These are phyloP conservation scores for Diabrotica balteata DNA, from an alignment of 2,888 invertebrate species.

Conservation along the genomic window DNA sequence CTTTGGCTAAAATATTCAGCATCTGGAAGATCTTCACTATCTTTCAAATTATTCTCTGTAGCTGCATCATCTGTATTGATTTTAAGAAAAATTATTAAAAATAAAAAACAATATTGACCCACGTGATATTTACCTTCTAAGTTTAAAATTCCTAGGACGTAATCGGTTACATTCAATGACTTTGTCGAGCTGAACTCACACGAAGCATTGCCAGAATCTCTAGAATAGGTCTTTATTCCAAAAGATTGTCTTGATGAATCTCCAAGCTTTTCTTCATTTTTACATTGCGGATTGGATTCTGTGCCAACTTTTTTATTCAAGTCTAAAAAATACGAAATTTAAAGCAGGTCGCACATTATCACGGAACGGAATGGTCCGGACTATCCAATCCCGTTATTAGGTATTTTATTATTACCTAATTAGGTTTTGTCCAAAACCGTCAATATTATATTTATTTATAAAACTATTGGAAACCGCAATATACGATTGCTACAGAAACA, in stretches of 20 bases:
- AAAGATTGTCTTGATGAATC: neutral
- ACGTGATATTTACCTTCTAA: slow-evolving; percentile 20
- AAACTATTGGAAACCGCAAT: too few relatives aligned
- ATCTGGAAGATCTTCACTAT: slow-evolving; percentile 25
- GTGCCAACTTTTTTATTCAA: neutral
- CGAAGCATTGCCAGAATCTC: slow-evolving; percentile 18
- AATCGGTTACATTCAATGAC: slow-evolving; percentile 46
- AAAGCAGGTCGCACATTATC: too few relatives aligned
- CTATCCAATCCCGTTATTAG: too few relatives aligned
- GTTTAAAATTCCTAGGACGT: slow-evolving; percentile 40
- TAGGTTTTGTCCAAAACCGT: too few relatives aligned
- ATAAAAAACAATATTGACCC: too few relatives aligned
- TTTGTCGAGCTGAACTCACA: slow-evolving; percentile 31
- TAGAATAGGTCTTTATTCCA: slow-evolving; percentile 4
- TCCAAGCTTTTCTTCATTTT: slow-evolving; percentile 3
- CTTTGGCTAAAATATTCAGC: slow-evolving; percentile 11
- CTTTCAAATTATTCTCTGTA: neutral
- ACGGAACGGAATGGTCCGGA: too few relatives aligned
- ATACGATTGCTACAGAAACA: too few relatives aligned
- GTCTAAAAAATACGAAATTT: neutral
- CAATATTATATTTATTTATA: too few relatives aligned
- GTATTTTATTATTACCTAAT: too few relatives aligned
- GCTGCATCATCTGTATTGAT: slow-evolving; percentile 5
- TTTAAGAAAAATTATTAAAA: neutral
- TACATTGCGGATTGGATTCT: neutral